A percentile compares a stretch with the other conserved stretches of the same genome.
Conservation (phyloP, 2,797 vertebrate species). For the Chelidonichthys spinosus region DNA sequence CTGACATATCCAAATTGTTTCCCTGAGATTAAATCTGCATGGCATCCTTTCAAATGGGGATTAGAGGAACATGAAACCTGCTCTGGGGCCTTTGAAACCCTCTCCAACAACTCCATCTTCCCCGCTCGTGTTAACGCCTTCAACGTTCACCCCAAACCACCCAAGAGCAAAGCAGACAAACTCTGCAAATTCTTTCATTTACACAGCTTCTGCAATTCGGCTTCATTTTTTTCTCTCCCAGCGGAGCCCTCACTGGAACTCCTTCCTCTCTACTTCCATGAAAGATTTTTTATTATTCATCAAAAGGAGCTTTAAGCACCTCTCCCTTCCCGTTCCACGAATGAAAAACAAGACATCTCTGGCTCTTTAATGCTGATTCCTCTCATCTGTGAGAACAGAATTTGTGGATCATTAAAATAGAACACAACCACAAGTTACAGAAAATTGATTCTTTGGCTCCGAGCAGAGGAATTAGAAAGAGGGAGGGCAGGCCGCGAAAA, state of each 20-base stretch:
- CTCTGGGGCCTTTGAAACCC: slow-evolving; percentile 40
- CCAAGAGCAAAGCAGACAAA: slow-evolving; percentile 46
- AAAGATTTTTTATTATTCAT: slow-evolving; percentile 72
- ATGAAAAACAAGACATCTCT: slow-evolving; percentile 53
- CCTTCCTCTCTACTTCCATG: slow-evolving; percentile 49
- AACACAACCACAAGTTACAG: slow-evolving; percentile 44
- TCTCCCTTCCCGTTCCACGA: slow-evolving; percentile 44
- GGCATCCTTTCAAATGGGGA: slow-evolving; percentile 45
- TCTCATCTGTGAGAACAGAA: slow-evolving; percentile 53
- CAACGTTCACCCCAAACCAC: slow-evolving; percentile 36
- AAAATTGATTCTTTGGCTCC: slow-evolving; percentile 53
- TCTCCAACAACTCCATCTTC: slow-evolving; percentile 22
- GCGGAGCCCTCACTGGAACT: slow-evolving; percentile 23
- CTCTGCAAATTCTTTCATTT: slow-evolving; percentile 56
- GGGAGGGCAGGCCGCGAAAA: neutral
- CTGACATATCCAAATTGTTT: slow-evolving; percentile 34
- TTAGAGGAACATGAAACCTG: slow-evolving; percentile 57
- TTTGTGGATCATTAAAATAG: slow-evolving; percentile 52
- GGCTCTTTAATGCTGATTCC: slow-evolving; percentile 37
- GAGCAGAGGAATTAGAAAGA: slow-evolving; percentile 15
- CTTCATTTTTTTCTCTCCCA: slow-evolving; percentile 11
- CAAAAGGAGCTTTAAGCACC: slow-evolving; percentile 58
- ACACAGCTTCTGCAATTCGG: slow-evolving; percentile 12
- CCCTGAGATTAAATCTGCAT: slow-evolving; percentile 45
- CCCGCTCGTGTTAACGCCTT: slow-evolving; percentile 8